Evolutionary conservation across 37 sponge, comb jelly and placozoan genomes (phyloP), one percentile per base, ranked within the genome.

Genomic region (Crambe crambe): DNA sequence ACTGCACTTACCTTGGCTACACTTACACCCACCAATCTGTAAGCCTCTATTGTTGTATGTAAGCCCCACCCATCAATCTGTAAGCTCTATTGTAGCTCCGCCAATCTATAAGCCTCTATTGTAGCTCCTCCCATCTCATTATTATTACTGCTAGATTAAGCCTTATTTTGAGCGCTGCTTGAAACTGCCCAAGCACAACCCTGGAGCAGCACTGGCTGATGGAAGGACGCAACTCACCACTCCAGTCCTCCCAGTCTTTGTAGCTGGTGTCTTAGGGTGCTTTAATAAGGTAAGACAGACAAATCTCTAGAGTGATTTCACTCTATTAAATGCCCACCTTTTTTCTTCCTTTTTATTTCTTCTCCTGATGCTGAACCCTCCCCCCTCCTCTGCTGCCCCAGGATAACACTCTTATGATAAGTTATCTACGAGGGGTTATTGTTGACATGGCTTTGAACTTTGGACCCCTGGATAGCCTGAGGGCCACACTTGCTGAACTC

Each of bases 1-100:
- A 87, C 60, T 91, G 87, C 34, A 72, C 25, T 17, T 87, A 79
- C 85, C 78, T 91, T 41, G 92, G 92, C 29, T 68, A 91, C 66
- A 54, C 70, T 57, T 91, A 73, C 77, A 87, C 92, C 15, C 79
- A 84, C n/a, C 74, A 54, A 42, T 59, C 70, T 40, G 90, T 85
- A 51, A 68, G 72, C 6, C 61, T 4, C 27, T 60, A 5, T 18
- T 18, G 9, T 51, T 51, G 15, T 15, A 51, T 51, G 54, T 51
- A 51, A 51, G 54, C 9, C 15, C 54, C 15, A 15, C 9, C 54
- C 15, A 15, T 9, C 15, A 51, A 51, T 18, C 15, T 51, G 9
- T 51, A 51, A 15, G 54, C 15, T 9, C 15, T 51, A 18, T 51
- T 51, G 9, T 51, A 51, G 54, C 54, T 51, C 54, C 9, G 15